Evolutionary conservation across 2,797 vertebrate species (phyloP), one percentile per base, ranked within the genome.

Genomic region (Sebastes cheni): DNA sequence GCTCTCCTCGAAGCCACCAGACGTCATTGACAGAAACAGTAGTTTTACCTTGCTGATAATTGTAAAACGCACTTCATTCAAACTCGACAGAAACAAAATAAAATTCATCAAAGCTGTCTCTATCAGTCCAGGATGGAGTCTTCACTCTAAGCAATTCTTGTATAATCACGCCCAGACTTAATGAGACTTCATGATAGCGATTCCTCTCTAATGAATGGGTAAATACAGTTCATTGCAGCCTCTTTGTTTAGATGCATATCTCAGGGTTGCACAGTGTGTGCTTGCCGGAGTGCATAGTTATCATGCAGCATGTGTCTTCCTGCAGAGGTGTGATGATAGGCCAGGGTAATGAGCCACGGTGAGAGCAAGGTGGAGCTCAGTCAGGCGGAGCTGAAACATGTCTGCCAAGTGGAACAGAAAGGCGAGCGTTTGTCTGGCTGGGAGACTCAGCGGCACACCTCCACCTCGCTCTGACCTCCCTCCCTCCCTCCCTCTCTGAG

Each of bases 271-370:
- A 12, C 13, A 3, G 36, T 86, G 58, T 10, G 50, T 69, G 52
- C 74, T 36, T 70, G 68, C 56, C 16, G 20, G 27, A 11, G 56
- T 36, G 13, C 58, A 0, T 74, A 18, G 78, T 90, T 91, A 80
- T 83, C 75, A 87, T 90, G 83, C 86, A 78, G 72, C 42, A 9
- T 50, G 86, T 85, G 85, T 89, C 78, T 72, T 89, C 76, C 61
- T 85, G 86, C 88, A 66, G 82, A 86, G 86, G 77, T 79, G 90
- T 77, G 86, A 86, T 92, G 88, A 91, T 90, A 88, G 86, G 85
- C 80, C 81, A 39, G 84, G 86, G 90, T 95, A 93, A 93, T 88
- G 90, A 92, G 89, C 83, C 90, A 87, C 84, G 14, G 75, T 79
- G 88, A 89, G 87, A 90, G 87, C 86, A 80, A 89, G 89, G 90